phyloP scores from a whole-genome alignment of 92 coral and sea anemone genomes.

The Porites rus region DNA sequence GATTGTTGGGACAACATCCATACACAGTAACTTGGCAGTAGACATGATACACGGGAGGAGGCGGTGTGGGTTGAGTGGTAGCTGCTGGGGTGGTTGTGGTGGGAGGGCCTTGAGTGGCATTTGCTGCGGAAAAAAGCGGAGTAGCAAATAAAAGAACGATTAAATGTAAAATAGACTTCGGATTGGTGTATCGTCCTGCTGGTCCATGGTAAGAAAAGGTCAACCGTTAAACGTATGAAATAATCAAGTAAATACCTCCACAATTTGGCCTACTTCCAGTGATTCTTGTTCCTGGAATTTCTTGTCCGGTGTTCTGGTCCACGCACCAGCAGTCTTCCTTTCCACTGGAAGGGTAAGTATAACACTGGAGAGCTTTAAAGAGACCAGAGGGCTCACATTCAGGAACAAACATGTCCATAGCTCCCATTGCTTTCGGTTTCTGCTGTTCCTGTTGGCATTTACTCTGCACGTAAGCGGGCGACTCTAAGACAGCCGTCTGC shows the following conservation, averaged over 20 bases:
- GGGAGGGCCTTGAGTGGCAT: conserved; percentile 8
- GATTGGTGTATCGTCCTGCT: too few relatives aligned
- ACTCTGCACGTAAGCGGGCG: conserved; percentile 14
- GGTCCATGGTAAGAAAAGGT: too few relatives aligned
- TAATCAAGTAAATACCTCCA: conserved; percentile 41
- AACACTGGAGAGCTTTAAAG: conserved; percentile 83
- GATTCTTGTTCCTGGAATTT: conserved; percentile 74
- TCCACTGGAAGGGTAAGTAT: conserved; percentile 70
- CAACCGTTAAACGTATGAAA: too few relatives aligned
- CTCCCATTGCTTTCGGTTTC: conserved; percentile 52
- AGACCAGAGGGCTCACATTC: conserved; percentile 79
- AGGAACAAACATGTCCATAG: conserved; percentile 79
- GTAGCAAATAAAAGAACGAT: background rate
- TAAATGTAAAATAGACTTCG: too few relatives aligned
- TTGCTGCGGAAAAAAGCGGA: conserved; percentile 1
- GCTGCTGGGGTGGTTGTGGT: conserved; percentile 4
- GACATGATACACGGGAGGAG: conserved; percentile 56
- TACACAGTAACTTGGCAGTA: conserved; percentile 71
- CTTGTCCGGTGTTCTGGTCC: conserved; percentile 79
- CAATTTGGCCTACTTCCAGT: conserved; percentile 71
- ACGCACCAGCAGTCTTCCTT: conserved; percentile 93
- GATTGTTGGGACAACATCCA: conserved; percentile 95
- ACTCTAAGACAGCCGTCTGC: conserved; percentile 27
- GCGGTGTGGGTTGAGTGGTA: conserved; percentile 48
- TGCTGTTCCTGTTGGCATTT: conserved; percentile 68